Conservation (phyloP, 2,113 vertebrate genomes). For the Sclerurus mexicanus region DNA sequence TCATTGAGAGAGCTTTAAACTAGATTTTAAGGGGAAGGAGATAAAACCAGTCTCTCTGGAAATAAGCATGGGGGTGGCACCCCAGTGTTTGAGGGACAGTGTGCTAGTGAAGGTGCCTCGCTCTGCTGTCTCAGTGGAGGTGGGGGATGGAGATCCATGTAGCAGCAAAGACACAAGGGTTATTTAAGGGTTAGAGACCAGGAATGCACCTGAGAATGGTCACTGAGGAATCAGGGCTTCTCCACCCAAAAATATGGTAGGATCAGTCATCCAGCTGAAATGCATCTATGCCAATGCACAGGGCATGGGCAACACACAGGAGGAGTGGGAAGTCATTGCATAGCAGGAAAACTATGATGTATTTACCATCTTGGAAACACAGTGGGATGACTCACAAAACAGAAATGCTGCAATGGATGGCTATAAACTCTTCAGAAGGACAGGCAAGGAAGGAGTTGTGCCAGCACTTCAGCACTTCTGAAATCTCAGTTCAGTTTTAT, state of each 20-base stretch:
- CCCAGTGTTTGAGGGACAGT: background rate
- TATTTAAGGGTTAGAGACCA: background rate
- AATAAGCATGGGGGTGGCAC: background rate
- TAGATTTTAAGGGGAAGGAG: background rate
- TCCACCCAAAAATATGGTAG: background rate
- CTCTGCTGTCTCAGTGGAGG: background rate
- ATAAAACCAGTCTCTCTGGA: background rate
- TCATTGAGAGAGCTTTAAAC: background rate
- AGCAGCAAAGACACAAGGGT: background rate
- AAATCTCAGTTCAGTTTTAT: background rate
- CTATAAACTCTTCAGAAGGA: background rate
- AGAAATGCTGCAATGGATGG: background rate
- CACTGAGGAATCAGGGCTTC: background rate
- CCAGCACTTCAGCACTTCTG: background rate
- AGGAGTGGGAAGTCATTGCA: background rate
- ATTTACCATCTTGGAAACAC: background rate
- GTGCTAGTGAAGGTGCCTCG: background rate
- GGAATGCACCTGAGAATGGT: background rate
- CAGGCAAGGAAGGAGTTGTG: background rate
- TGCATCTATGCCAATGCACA: accelerated
- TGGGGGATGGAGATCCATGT: background rate
- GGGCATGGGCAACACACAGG: background rate
- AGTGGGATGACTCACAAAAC: background rate
- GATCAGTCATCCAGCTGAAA: background rate
- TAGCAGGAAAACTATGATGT: background rate